phyloP scores from a whole-genome alignment of 2,113 vertebrate species.

The Ranitomeya variabilis region DNA sequence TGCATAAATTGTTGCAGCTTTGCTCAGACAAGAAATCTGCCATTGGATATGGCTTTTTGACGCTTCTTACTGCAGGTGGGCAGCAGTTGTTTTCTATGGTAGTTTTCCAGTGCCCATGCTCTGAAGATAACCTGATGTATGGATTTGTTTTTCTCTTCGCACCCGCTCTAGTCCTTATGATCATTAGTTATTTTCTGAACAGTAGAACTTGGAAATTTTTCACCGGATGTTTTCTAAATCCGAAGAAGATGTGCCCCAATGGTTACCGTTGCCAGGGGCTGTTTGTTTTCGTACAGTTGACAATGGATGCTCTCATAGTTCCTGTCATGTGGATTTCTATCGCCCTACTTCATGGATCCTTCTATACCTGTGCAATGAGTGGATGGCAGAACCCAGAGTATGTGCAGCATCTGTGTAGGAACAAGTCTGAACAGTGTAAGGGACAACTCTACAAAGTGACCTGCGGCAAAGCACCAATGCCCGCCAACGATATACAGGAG shows the following conservation, averaged over 20 bases:
- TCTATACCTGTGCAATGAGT: conserved; percentile 91
- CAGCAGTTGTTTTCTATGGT: conserved; percentile 86
- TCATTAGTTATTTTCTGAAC: conserved; percentile 83
- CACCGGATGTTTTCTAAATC: conserved; percentile 86
- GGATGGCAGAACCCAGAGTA: conserved; percentile 76
- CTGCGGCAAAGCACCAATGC: conserved; percentile 77
- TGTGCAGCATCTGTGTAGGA: conserved; percentile 76
- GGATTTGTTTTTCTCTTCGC: conserved; percentile 85
- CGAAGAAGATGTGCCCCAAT: conserved; percentile 71
- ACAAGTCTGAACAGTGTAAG: conserved; percentile 75
- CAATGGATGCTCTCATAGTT: conserved; percentile 78
- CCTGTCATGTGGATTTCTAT: conserved; percentile 92
- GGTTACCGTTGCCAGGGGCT: conserved; percentile 66
- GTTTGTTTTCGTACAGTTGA: conserved; percentile 68
- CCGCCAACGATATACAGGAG: conserved; percentile 72
- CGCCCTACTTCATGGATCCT: conserved; percentile 89
- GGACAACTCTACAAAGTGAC: conserved; percentile 78
- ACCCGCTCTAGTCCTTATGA: conserved; percentile 83
- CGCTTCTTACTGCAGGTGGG: conserved; percentile 84
- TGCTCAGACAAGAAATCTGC: conserved; percentile 82
- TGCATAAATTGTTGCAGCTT: conserved; percentile 81
- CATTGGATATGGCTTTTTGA: conserved; percentile 91
- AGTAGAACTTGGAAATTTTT: conserved; percentile 83
- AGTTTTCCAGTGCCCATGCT: conserved; percentile 93
- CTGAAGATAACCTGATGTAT: conserved; percentile 82